These are phyloP conservation scores for Galleria mellonella DNA, from an alignment of 1,140 invertebrate species.

Conservation along the genomic window DNA sequence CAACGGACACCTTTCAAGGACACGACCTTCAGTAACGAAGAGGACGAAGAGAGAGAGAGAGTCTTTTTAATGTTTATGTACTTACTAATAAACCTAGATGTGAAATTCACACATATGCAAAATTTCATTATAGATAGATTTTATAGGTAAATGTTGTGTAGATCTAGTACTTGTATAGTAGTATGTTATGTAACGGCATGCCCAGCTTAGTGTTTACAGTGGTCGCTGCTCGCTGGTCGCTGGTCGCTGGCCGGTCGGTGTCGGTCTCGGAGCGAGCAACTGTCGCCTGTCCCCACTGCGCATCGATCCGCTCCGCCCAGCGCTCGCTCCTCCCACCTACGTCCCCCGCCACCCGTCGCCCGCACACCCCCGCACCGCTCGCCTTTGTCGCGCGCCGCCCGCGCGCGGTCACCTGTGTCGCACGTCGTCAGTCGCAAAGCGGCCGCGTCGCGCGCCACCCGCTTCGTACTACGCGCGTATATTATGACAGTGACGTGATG, in stretches of 20 bases:
- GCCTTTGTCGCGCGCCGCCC: constrained; percentile 61
- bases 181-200: constrained; percentile 54
- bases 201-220: constrained; percentile 47
- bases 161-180: too few species aligned
- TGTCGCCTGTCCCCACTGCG: constrained; percentile 68
- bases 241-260: too few species aligned
- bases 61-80: too few species aligned
- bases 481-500: constrained; percentile 66
- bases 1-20: too few species aligned
- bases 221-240: constrained; percentile 34
- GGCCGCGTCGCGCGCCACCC: constrained; percentile 65
- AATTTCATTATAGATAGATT: too few species aligned
- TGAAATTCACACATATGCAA: too few species aligned
- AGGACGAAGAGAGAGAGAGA: too few species aligned
- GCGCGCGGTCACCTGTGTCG: constrained; percentile 70
- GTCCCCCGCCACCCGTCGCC: constrained; percentile 18
- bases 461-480: constrained; percentile 40
- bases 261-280: constrained; percentile 19
- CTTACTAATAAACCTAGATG: too few species aligned
- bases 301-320: constrained; percentile 70
- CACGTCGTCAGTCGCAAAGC: constrained; percentile 69
- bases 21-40: too few species aligned
- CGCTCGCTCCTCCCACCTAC: constrained; percentile 58
- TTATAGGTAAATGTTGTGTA: too few species aligned
- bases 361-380: constrained; percentile 31